Base-by-base conservation (phyloP, 2,888 invertebrate species). In the Calameuta filiformis region DNA sequence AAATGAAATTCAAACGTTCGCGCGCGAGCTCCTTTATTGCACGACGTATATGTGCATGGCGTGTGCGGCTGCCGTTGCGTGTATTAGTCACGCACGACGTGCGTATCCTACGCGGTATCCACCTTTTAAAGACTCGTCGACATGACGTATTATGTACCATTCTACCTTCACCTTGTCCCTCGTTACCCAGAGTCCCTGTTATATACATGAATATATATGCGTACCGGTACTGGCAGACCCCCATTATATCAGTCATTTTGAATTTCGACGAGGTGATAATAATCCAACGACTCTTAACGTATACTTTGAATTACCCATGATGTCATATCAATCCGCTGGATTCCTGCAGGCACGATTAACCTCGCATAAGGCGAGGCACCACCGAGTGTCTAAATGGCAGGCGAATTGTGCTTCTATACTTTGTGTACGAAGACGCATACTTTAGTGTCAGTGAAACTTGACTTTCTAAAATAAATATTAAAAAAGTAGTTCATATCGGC, bases 1-100 rank as follows among this genome's bases (percentile, higher is more conserved):
- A 84, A 86, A 83, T 81, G 81, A 84, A 84, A 85, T 81, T 79
- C 78, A 79, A 80, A 73, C 34, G 35, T 35, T 33, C 23, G 35
- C 34, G 35, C 73, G 73, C 73, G 73, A 6, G 73, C 31, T 12
- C 6, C 12, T 33, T 71, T 71, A 56, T 23, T 56, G 23, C 9
- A 15, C 23, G 23, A 56, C 56, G 23, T 56, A 56, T 56, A 56
- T 56, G 56, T 23, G 23, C 56, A 23, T 23, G 56, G 56, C 56
- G 56, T 2, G 56, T 6, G 56, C 6, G 56, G 23, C 23, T 23
- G 56, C 56, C 23, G 23, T 56, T 56, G 56, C 56, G 56, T 56
- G 56, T 15, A 56, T 56, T 56, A 56, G 23, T 56, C 56, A 56
- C 56, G 23, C 40, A 56, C 40, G 4, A 6, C 9, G 40, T 56